A percentile compares a stretch with the other conserved stretches of the same genome.
phyloP scores from a whole-genome alignment of 1,140 invertebrate species.

The Varroa destructor region DNA sequence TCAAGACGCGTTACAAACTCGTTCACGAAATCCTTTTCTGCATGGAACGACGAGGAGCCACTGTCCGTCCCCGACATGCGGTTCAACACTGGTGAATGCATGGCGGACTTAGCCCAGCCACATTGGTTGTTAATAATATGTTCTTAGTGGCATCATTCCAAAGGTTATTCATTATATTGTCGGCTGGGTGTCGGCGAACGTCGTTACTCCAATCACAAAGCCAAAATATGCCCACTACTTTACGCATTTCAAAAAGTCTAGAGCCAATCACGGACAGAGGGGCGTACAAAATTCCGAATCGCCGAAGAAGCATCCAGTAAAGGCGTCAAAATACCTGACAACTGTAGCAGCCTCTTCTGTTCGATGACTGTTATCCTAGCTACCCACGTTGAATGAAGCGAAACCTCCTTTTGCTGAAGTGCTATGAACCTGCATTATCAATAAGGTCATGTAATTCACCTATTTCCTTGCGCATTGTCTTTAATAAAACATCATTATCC shows the following conservation, averaged over 20 bases:
- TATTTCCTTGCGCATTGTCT: constrained; percentile 39
- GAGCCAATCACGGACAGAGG: neutral
- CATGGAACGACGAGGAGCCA: constrained; percentile 50
- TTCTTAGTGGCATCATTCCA: too few species aligned
- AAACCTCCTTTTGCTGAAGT: neutral
- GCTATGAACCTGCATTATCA: neutral
- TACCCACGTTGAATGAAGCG: too few species aligned
- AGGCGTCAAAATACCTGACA: neutral
- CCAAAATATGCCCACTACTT: constrained; percentile 37
- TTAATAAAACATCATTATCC: constrained; percentile 32
- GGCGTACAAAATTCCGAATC: constrained; percentile 1
- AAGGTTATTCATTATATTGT: neutral
- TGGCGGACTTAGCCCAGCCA: constrained; percentile 50
- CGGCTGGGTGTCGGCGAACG: neutral
- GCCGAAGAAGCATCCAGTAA: neutral
- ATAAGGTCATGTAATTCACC: constrained; percentile 35
- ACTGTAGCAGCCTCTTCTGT: neutral
- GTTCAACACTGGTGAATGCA: constrained; percentile 55
- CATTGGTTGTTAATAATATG: constrained; percentile 46
- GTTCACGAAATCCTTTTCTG: constrained; percentile 37
- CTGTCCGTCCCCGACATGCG: constrained; percentile 55
- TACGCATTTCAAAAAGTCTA: neutral
- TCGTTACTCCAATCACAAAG: constrained; percentile 43
- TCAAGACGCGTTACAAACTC: constrained; percentile 38
- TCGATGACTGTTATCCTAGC: neutral